Percentiles rank a stretch among this genome's conserved stretches.
These are phyloP conservation scores for Vicugna pacos DNA, from an alignment of 2,113 vertebrate genomes.

Conservation along the genomic window DNA sequence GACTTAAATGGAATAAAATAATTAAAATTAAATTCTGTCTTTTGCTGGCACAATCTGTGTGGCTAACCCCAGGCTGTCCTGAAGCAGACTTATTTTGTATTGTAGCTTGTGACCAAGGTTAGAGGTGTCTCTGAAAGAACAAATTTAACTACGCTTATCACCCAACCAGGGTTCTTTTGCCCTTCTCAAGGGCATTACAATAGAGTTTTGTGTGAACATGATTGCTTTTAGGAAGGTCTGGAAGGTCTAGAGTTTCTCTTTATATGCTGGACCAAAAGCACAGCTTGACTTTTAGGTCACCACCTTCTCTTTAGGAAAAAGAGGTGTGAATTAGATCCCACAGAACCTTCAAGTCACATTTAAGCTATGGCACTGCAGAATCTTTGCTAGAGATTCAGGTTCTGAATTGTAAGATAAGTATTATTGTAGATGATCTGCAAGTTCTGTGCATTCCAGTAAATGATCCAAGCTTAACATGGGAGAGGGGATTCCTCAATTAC, in stretches of 20 bases:
- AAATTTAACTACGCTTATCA: neutral
- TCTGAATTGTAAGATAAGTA: neutral
- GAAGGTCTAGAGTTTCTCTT: neutral
- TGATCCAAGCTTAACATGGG: neutral
- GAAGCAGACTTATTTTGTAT: neutral
- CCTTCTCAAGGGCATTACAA: neutral
- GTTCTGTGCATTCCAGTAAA: neutral
- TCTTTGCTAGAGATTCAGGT: neutral
- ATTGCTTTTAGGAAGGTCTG: neutral
- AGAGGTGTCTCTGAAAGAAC: neutral
- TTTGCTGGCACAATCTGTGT: neutral
- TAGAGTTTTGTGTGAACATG: neutral
- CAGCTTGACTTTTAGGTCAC: neutral
- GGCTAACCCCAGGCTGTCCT: neutral
- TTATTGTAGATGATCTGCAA: neutral
- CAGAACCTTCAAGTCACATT: neutral
- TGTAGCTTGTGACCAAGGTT: neutral
- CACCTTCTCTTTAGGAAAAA: neutral
- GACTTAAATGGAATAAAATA: neutral
- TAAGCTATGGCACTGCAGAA: neutral
- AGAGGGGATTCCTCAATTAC: neutral
- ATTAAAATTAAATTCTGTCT: neutral
- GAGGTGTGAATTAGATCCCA: neutral
- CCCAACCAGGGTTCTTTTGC: neutral
- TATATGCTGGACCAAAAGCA: neutral